phyloP scores from a whole-genome alignment of 2,888 invertebrate species.

The Tipula helvola region DNA sequence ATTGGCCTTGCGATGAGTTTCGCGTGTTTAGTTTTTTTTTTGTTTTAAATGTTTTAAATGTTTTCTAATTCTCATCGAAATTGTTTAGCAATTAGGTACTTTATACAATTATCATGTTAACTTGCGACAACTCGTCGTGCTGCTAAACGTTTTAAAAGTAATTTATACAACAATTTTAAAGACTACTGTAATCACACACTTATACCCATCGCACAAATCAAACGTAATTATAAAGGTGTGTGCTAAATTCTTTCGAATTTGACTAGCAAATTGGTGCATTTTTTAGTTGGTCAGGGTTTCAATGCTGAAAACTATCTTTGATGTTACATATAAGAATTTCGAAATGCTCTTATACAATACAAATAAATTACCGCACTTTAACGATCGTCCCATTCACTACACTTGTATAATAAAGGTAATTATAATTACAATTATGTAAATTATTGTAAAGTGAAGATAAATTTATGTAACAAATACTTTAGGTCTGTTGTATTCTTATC shows the following conservation, averaged over 20 bases:
- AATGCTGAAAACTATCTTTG: neutral
- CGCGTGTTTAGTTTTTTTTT: neutral
- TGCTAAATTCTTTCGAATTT: neutral
- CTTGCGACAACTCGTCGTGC: neutral
- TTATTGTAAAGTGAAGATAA: neutral
- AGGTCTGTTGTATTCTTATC: neutral
- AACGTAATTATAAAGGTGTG: neutral
- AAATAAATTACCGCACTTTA: neutral
- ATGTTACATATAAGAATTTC: neutral
- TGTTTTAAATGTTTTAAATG: neutral
- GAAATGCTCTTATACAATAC: too few relatives aligned
- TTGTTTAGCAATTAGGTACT: neutral
- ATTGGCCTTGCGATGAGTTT: neutral
- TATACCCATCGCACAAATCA: neutral
- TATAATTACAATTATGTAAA: neutral
- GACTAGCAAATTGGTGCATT: neutral
- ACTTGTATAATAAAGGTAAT: neutral
- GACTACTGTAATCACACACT: neutral
- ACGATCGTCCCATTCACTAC: neutral
- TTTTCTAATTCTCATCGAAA: neutral
- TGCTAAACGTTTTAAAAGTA: neutral
- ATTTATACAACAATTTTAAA: neutral
- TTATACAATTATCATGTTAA: neutral
- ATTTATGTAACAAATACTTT: neutral
- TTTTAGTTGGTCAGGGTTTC: neutral